Conservation (phyloP, 2,888 invertebrate genomes). For the Agrotis puta region DNA sequence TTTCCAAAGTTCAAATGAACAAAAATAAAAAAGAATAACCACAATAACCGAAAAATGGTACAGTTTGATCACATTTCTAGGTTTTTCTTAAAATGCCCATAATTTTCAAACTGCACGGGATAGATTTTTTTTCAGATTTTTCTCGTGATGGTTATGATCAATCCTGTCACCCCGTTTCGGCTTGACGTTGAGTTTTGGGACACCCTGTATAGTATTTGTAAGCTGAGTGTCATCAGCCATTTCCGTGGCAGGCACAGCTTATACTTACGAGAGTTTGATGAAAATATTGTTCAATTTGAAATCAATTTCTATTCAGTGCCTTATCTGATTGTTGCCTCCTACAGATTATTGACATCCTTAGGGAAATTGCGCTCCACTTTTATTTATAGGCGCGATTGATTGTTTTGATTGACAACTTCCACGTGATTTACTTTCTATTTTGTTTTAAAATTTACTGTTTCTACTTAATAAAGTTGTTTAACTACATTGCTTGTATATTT, state of each 20-base stretch:
- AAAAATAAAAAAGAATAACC: too few relatives aligned
- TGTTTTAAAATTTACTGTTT: slow-evolving; percentile 21
- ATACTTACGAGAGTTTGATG: background rate
- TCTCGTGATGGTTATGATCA: too few relatives aligned
- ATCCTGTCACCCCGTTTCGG: too few relatives aligned
- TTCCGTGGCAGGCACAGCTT: background rate
- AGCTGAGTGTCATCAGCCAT: slow-evolving; percentile 31
- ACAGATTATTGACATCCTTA: slow-evolving; percentile 48
- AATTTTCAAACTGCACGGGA: too few relatives aligned
- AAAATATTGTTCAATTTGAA: slow-evolving; percentile 41
- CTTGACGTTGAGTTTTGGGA: too few relatives aligned
- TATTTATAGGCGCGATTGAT: slow-evolving; percentile 27
- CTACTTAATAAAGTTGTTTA: background rate
- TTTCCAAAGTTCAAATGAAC: too few relatives aligned
- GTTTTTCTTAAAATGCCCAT: too few relatives aligned
- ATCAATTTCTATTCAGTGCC: slow-evolving; percentile 46
- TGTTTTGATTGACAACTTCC: slow-evolving; percentile 55
- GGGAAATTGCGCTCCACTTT: slow-evolving; percentile 51
- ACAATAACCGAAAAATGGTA: too few relatives aligned
- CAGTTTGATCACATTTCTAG: too few relatives aligned
- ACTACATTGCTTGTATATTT: background rate
- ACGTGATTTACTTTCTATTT: slow-evolving; percentile 30
- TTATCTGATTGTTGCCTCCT: slow-evolving; percentile 38
- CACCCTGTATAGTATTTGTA: slow-evolving; percentile 14
- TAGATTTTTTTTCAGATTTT: too few relatives aligned